A percentile compares a stretch with the other conserved stretches of the same genome.
Evolutionary conservation across 2,797 vertebrate genomes (phyloP).

Genomic region (Xyrichtys novacula): DNA sequence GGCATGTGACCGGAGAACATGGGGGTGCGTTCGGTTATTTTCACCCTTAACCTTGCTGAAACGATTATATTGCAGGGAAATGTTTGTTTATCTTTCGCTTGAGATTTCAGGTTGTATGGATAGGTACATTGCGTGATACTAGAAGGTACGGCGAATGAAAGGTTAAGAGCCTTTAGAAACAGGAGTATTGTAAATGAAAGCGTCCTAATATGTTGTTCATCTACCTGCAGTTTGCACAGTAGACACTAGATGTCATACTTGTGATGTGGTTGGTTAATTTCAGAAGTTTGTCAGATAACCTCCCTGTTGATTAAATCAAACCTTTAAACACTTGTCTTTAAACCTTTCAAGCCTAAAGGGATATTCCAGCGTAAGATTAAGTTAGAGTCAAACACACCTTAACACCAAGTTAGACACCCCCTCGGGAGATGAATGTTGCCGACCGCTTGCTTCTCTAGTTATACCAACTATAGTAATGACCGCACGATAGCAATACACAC

Average conservation of each 20-base stretch:
- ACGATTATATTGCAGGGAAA: no score
- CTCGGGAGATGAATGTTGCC: no score
- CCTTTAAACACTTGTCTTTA: background rate
- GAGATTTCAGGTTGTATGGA: rapidly evolving
- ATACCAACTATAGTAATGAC: no score
- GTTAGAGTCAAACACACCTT: no score
- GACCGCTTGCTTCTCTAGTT: no score
- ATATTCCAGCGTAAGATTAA: no score
- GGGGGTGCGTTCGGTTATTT: conserved; percentile 41
- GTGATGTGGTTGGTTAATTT: background rate
- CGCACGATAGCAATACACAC: no score
- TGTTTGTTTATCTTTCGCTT: background rate
- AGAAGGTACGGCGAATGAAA: background rate
- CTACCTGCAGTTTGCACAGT: background rate
- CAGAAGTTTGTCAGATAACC: background rate
- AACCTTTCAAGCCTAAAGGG: no score
- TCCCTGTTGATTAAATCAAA: background rate
- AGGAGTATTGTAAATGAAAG: background rate
- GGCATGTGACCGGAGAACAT: conserved; percentile 79
- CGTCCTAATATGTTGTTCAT: background rate
- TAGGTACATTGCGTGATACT: no score
- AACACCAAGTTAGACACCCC: no score
- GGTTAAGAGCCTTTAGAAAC: background rate
- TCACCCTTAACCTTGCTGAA: background rate
- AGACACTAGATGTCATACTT: conserved; percentile 50